Evolutionary conservation across 2,888 invertebrate genomes (phyloP), one percentile per base, ranked within the genome.

Genomic region (Stomorhina lunata): DNA sequence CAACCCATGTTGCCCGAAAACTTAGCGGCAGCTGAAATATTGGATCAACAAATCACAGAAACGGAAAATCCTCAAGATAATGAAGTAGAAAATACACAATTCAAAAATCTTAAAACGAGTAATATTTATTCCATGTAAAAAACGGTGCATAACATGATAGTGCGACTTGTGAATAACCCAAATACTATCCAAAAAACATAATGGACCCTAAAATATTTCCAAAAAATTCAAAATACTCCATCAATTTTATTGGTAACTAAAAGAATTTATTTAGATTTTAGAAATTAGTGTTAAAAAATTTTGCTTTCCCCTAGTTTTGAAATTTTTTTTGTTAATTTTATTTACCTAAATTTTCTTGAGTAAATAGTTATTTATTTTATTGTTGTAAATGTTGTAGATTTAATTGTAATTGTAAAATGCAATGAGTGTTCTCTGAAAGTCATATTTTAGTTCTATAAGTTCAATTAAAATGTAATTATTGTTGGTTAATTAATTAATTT

Each of bases 341-440:
- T 75, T 68, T 53, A 25, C 66, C 66, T 84, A 87, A 83, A 55
- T 77, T 66, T 77, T 81, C 66, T 50, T 63, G 63, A 59, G 76
- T 85, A 85, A 57, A 61, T 76, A 63, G 65, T 78, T 81, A 79
- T 80, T 78, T 80, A 83, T 77, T 84, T 83, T 80, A 20, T 79
- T 80, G 29, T 82, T 82, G 75, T 79, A 79, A 75, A 71, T 82
- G 48, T 79, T 84, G 72, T 84, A 84, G 72, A 80, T 82, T 75
- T 71, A 63, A 55, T 48, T 65, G 53, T 75, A 66, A 76, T 80
- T 80, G 57, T 85, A 85, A 87, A 76, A 82, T 80, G 57, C 85
- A 85, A 87, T 86, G 88, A 88, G 88, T 88, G 89, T 86, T 88
- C 85, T 86, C 86, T 89, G 87, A 89, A 89, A 90, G 89, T 90